A percentile compares a stretch with the other conserved stretches of the same genome.
These are phyloP conservation scores for Trachymyrmex cornetzi DNA, from an alignment of 1,140 invertebrate species.

Conservation along the genomic window DNA sequence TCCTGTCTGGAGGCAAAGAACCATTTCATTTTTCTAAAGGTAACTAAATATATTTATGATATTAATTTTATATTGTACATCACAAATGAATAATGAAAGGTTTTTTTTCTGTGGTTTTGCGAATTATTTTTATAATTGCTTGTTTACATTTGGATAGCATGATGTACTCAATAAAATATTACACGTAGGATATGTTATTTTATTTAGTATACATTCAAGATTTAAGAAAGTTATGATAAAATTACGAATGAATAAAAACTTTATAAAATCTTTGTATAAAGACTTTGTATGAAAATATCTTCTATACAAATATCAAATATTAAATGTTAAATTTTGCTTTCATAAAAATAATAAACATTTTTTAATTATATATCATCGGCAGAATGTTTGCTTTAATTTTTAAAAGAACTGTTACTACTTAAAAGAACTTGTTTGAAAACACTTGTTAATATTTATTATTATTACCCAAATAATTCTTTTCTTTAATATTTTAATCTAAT, in stretches of 20 bases:
- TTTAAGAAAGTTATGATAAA: not conserved
- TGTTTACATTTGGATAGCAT: not conserved
- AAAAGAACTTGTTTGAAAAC: not conserved
- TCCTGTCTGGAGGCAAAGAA: not conserved
- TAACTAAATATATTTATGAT: not conserved
- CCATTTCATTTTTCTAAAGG: not conserved
- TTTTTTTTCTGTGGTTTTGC: not conserved
- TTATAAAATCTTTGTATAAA: slow-evolving; percentile 2
- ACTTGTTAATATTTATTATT: not conserved
- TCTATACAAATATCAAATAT: not conserved
- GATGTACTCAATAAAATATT: not conserved
- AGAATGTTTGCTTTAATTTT: not conserved
- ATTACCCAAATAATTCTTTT: not conserved
- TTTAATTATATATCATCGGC: not conserved
- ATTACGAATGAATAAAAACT: not conserved
- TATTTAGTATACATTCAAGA: slow-evolving; percentile 4
- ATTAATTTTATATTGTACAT: not conserved
- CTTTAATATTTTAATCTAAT: not conserved
- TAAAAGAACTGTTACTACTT: not conserved
- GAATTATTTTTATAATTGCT: slow-evolving; percentile 3
- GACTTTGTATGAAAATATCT: not conserved
- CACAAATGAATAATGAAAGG: not conserved
- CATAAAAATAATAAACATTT: not conserved
- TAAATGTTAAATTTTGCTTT: not conserved
- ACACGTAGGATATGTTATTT: not conserved